Evolutionary conservation across 2,797 vertebrate species (phyloP).

Genomic region (Hephaestus fuliginosus): DNA sequence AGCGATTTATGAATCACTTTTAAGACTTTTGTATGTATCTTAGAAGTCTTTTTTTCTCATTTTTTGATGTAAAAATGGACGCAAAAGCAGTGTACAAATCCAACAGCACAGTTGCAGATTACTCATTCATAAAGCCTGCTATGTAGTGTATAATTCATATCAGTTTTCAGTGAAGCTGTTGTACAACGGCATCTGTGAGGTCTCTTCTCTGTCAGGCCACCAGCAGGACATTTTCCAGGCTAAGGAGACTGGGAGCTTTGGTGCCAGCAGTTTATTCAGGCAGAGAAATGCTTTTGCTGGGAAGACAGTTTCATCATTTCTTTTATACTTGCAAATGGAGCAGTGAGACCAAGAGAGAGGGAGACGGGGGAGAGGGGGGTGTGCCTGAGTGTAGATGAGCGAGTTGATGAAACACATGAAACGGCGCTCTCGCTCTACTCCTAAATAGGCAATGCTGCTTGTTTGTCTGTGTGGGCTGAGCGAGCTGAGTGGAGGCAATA

Average conservation of each 20-base stretch:
- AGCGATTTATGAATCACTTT: conserved; percentile 28
- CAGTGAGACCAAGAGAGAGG: conserved; percentile 16
- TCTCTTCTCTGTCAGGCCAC: conserved; percentile 10
- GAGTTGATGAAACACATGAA: conserved; percentile 57
- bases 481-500: conserved; percentile 33
- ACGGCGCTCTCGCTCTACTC: conserved; percentile 49
- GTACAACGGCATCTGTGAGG: conserved; percentile 19
- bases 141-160: conserved; percentile 41
- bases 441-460: conserved; percentile 82
- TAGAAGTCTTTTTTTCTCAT: background rate
- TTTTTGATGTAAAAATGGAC: conserved; percentile 16
- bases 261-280: conserved; percentile 44
- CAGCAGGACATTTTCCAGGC: conserved; percentile 29
- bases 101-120: conserved; percentile 13
- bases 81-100: background rate
- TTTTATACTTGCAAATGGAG: conserved; percentile 54
- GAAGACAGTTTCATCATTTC: conserved; percentile 48
- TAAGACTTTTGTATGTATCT: background rate
- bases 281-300: conserved; percentile 20
- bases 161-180: conserved; percentile 23
- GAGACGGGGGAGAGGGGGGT: conserved; percentile 17
- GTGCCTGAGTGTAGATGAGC: conserved; percentile 37
- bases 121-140: conserved; percentile 10
- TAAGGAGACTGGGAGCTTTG: conserved; percentile 19
- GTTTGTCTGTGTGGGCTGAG: conserved; percentile 44